A percentile compares a stretch with the other conserved stretches of the same genome.
Conservation (phyloP, 2,113 vertebrate species). For the Rhabdornis inornatus region DNA sequence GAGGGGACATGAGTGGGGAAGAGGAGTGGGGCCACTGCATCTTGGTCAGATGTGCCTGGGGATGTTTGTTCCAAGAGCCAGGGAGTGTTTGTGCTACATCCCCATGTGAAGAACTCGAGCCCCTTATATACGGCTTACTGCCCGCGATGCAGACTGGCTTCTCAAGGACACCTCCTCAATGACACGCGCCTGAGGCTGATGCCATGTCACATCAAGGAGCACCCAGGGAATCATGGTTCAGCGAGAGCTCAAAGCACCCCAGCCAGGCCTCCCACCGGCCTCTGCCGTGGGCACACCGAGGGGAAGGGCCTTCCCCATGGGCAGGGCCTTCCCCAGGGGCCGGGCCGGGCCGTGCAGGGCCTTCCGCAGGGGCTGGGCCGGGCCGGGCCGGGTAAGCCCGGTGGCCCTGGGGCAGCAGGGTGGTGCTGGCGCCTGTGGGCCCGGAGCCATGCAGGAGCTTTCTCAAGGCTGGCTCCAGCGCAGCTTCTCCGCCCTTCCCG, state of each 20-base stretch:
- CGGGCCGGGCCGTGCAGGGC: not conserved
- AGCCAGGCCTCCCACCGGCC: too few species aligned
- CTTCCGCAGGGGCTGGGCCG: not conserved
- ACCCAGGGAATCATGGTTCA: fast-evolving
- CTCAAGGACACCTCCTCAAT: fast-evolving
- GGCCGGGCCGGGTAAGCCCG: not conserved
- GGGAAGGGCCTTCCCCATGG: not conserved
- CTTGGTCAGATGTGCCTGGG: fast-evolving
- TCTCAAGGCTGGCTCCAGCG: not conserved
- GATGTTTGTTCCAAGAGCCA: not conserved
- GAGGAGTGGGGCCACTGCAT: not conserved
- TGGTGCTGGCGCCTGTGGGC: not conserved
- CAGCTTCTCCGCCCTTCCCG: not conserved
- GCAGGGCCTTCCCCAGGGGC: not conserved
- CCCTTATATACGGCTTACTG: fast-evolving
- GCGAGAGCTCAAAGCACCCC: fast-evolving
- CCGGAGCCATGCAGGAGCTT: not conserved
- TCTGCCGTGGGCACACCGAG: not conserved
- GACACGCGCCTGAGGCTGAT: fast-evolving
- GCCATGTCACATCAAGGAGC: fast-evolving
- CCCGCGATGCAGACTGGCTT: fast-evolving
- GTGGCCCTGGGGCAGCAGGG: not conserved
- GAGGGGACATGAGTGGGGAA: not conserved
- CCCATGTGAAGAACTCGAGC: fast-evolving
- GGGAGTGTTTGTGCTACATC: not conserved